Base-by-base conservation (phyloP, 1,140 invertebrate species). In the Aphelinus certus region DNA sequence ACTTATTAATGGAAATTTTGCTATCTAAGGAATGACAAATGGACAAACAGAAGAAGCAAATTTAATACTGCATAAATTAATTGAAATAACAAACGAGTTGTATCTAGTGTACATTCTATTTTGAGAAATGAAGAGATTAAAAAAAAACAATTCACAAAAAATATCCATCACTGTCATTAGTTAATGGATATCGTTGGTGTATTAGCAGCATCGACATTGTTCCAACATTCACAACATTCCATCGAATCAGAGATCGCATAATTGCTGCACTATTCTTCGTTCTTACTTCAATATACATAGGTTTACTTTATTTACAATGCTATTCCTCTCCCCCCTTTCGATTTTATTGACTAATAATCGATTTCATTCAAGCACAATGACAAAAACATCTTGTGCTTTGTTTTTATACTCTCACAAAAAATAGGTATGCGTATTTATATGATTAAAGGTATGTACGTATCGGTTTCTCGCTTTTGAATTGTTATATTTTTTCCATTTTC, bases 301-400 rank as follows among this genome's bases (percentile, higher is more conserved):
- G 55, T 78, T 78, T 77, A 77, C 76, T 47, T 70, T 64, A 79
- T 60, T 80, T 71, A 79, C 68, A 78, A 46, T 73, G 49, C 77
- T 80, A 51, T 80, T 76, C 78, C 79, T 65, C 78, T 73, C 78
- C 69, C 63, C 51, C 76, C 77, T 81, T 83, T 42, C 48, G 51
- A 75, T 48, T 79, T 83, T 83, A 84, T 84, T 84, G 81, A 85
- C 83, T 82, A 81, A 84, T 70, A 76, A 71, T 82, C 65, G 67
- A 73, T 66, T 74, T 56, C 53, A 71, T 72, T 68, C 73, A 83
- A 79, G 77, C 80, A 80, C 75, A 68, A 65, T 60, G 65, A 76
- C 73, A 61, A 78, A 78, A 70, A 71, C 76, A 76, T 73, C 76
- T 85, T 84, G 83, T 83, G 82, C 84, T 78, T 26, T 65, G 9